Percentiles rank a stretch among this genome's conserved stretches.
phyloP scores from a whole-genome alignment of 2,888 invertebrate species.

The Lasioglossum calceatum region DNA sequence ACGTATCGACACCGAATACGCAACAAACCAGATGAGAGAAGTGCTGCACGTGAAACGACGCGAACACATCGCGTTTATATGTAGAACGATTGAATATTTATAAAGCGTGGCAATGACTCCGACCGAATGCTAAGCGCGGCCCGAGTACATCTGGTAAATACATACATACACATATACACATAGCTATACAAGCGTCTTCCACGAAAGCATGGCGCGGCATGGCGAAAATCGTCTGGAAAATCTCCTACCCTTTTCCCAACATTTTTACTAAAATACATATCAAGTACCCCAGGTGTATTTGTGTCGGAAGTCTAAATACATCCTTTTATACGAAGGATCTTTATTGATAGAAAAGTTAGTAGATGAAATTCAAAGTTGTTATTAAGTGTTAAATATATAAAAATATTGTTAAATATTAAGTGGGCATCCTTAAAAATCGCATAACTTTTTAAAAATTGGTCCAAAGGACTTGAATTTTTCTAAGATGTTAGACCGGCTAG shows the following conservation, averaged over 20 bases:
- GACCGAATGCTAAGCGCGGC: slow-evolving; percentile 46
- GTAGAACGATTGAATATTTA: slow-evolving; percentile 53
- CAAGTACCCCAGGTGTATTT: no score
- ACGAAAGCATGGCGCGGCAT: not conserved
- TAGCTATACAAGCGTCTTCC: not conserved
- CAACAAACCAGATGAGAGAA: slow-evolving; percentile 16
- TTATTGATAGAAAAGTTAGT: no score
- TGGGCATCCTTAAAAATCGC: no score
- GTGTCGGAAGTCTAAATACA: no score
- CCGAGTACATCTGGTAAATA: not conserved
- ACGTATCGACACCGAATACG: slow-evolving; percentile 9
- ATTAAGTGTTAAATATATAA: no score
- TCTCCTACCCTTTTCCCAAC: not conserved
- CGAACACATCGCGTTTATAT: slow-evolving; percentile 29
- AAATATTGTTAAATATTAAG: no score
- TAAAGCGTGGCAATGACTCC: slow-evolving; percentile 54
- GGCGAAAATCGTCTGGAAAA: not conserved
- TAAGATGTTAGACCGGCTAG: no score
- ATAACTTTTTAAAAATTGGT: no score
- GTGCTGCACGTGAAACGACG: slow-evolving; percentile 20
- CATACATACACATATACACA: no score
- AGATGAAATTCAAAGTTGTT: no score
- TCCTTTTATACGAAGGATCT: no score
- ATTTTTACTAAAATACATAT: not conserved
- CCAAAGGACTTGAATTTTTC: no score